These are phyloP conservation scores for Syndactyla subalaris DNA, from an alignment of 2,797 vertebrate genomes.

Conservation along the genomic window DNA sequence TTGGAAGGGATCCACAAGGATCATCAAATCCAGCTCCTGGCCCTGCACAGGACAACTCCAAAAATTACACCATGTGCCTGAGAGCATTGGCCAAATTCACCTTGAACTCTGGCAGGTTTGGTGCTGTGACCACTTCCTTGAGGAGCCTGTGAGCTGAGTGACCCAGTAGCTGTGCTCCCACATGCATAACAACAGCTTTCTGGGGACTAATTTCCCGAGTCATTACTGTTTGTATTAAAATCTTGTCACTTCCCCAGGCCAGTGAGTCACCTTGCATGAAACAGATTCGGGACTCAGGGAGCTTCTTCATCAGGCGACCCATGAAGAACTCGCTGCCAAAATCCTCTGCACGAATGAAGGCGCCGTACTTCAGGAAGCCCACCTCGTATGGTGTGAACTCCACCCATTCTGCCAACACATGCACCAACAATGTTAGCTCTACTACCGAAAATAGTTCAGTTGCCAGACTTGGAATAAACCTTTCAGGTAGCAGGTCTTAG, in stretches of 20 bases:
- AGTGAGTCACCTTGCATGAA: constrained; percentile 80
- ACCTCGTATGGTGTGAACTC: constrained; percentile 82
- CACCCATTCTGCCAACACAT: constrained; percentile 77
- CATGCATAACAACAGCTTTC: not conserved
- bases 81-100: not conserved
- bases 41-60: not conserved
- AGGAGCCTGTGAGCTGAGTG: not conserved
- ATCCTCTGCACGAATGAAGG: constrained; percentile 77
- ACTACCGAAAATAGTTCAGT: rapidly evolving
- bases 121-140: not conserved
- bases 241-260: not conserved
- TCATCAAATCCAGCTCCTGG: not conserved
- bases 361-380: constrained; percentile 79
- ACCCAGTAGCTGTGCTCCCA: not conserved
- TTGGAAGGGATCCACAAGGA: not conserved
- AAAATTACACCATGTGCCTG: not conserved
- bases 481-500: rapidly evolving
- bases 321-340: constrained; percentile 85
- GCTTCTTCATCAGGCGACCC: constrained; percentile 81
- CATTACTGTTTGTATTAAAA: not conserved
- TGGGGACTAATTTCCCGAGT: not conserved
- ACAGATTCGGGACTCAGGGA: constrained; percentile 80
- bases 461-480: not conserved
- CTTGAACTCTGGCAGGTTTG: not conserved
- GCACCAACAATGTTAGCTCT: not conserved